Evolutionary conservation across 1,140 invertebrate genomes (phyloP), one percentile per base, ranked within the genome.

Genomic region (Aphelenchoides besseyi): DNA sequence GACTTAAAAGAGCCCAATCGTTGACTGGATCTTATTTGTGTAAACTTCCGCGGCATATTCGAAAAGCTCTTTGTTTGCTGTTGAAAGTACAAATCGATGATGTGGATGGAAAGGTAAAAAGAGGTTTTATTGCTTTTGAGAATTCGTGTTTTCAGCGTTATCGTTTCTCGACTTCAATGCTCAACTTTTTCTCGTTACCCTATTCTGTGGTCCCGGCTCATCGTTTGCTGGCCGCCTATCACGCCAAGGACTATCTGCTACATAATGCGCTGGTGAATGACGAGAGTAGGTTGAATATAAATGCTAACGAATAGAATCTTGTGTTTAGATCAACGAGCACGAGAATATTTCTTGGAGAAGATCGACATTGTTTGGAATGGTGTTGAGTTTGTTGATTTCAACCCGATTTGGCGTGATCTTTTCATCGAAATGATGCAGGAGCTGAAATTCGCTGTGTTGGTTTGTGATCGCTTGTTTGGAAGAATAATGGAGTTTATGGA

Each of bases 381-480:
- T 3, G 37, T 70, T 1, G 72, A 74, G n/a, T 73, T 75, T 48
- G 28, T 37, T 2, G 73, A 79, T 23, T 72, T 74, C 12, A 57
- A 59, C 5, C 30, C 66, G 26, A n/a, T 76, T 9, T 76, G 74
- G 74, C 23, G 74, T 2, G 53, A 72, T 5, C 37, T 79, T 9
- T 78, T 77, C 32, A 55, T 80, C n/a, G 32, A 77, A 55, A 68
- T 72, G 37, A 12, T 79, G 2, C 48, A 73, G 37, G 69, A 72
- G 23, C 54, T 52, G 26, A 52, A 59, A 55, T 33, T 69, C 23
- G 71, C 71, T 67, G 69, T 72, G 36, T 59, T 62, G 37, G 55
- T 66, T 16, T 82, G 77, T 33, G 62, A 78, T 54, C 53, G 52
- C 33, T 63, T 80, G 28, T 71, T 76, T 28, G 30, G 54, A 16